Evolutionary conservation across 1,140 invertebrate genomes (phyloP), one percentile per base, ranked within the genome.

Genomic region (Brachionus asplanchnoidis): DNA sequence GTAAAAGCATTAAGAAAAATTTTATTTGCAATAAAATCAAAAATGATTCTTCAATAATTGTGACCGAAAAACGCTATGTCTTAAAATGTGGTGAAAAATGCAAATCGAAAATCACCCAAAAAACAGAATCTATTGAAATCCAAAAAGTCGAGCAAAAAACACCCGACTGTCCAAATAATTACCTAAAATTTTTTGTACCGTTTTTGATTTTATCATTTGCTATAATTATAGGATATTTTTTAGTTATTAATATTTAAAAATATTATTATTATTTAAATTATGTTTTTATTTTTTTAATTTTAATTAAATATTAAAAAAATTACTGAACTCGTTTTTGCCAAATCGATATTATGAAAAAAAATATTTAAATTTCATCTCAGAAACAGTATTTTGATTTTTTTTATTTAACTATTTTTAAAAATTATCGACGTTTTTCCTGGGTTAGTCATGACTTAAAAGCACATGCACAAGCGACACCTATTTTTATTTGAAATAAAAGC

Each of bases 1-100:
- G 95, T 87, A 93, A 93, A 84, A 92, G 94, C 84, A 90, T 94
- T 3, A 95, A 93, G 87, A 93, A 92, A 87, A 94, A 95, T 82
- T 91, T 93, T 79, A 88, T 92, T 0, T 97, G 95, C 87, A 79
- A 86, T 85, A 87, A 88, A n/a, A 85, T 87, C 6, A 85, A 84
- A 28, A 79, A 46, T 44, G 86, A 86, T 7, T 85, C 85, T 14
- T 85, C 75, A 20, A 87, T 87, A 56, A 83, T 89, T 14, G 86
- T 87, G 2, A 90, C 89, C 88, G 88, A 90, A 84, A 87, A 88
- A 11, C 85, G 85, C 9, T 91, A 89, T 85, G 6, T 77, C 8
- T 26, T 77, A 46, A 46, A 50, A 77, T 77, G 73, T 26, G 42
- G 11, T 12, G 73, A 77, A 28, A 77, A 77, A 50, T 77, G 73